Conservation (phyloP, 2,113 vertebrate species). For the Sciurus niger region DNA sequence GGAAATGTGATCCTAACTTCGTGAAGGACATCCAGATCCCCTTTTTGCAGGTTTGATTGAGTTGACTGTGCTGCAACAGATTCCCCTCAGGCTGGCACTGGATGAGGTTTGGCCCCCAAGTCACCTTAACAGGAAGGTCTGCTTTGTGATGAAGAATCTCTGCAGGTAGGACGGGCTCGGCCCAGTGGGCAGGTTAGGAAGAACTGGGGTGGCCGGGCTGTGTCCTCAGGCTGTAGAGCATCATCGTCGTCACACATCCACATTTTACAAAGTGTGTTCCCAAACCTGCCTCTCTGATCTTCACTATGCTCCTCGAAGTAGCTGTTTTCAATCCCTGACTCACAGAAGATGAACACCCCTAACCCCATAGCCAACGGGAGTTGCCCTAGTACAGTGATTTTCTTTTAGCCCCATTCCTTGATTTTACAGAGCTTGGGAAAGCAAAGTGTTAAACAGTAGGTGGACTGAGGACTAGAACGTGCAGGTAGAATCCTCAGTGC, state of each 20-base stretch:
- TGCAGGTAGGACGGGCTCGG: neutral
- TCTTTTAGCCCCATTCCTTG: neutral
- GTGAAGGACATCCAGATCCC: neutral
- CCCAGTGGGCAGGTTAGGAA: neutral
- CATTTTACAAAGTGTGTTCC: neutral
- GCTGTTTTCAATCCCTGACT: slow-evolving; percentile 9
- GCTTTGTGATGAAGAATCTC: slow-evolving; percentile 19
- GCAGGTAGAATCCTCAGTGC: too few relatives aligned
- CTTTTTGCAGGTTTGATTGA: slow-evolving; percentile 62
- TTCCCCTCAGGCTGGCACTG: neutral
- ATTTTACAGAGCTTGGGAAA: neutral
- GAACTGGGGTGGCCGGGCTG: neutral
- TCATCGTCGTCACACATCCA: neutral
- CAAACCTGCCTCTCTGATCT: neutral
- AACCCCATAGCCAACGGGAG: neutral
- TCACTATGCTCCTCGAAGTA: neutral
- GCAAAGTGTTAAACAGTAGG: neutral
- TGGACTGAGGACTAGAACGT: neutral
- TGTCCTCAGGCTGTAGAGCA: neutral
- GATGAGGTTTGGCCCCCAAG: slow-evolving; percentile 26
- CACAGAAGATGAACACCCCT: neutral
- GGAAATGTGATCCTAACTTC: slow-evolving; percentile 55
- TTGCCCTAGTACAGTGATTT: neutral
- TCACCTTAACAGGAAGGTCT: slow-evolving; percentile 29
- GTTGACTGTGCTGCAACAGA: slow-evolving; percentile 32